Base-by-base conservation (phyloP, 2,888 invertebrate genomes). In the Argyresthia albistria region DNA sequence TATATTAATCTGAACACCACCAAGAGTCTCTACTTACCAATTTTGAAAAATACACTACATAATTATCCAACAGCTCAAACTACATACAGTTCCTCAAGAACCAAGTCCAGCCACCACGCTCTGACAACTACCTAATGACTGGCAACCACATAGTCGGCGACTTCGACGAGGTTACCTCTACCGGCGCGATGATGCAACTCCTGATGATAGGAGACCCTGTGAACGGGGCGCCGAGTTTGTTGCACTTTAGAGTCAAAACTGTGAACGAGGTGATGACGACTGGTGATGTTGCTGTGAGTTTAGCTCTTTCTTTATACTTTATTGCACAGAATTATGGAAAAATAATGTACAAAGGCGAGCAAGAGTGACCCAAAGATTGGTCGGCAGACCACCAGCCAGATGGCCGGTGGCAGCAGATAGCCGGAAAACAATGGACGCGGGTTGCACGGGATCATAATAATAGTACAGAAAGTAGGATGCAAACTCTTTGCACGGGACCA, bases 91-190 rank as follows among this genome's bases (percentile, higher is more conserved):
- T 93, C 62, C 88, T 93, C 56, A 87, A 89, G 1, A 90, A 91
- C 36, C 89, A 92, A 59, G 81, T 93, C 0, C 84, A 88, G 0
- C 86, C 88, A 59, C 89, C 90, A 0, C 87, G 89, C 8, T 82
- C 84, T 1, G 25, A 25, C 25, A 81, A 89, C 6, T 89, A 89
- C 60, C 91, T 93, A 89, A 89, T 91, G 0, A 93, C 93, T 0
- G 93, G 92, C 35, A 93, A 93, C 71, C 92, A 92, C 64, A 88
- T 93, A 53, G 88, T 93, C 59, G 93, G 92, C 56, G 91, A 90
- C 61, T 90, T 91, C n/a, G 91, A 92, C 61, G 88, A 89, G 0
- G 89, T 89, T 39, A 81, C 89, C 55, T 89, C 90, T 49, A 89
- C 90, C 54, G 91, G 91, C 0, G 88, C 90, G 2, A 80, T 90